Conservation (phyloP, 2,888 invertebrate genomes). For the Acronicta leporina region DNA sequence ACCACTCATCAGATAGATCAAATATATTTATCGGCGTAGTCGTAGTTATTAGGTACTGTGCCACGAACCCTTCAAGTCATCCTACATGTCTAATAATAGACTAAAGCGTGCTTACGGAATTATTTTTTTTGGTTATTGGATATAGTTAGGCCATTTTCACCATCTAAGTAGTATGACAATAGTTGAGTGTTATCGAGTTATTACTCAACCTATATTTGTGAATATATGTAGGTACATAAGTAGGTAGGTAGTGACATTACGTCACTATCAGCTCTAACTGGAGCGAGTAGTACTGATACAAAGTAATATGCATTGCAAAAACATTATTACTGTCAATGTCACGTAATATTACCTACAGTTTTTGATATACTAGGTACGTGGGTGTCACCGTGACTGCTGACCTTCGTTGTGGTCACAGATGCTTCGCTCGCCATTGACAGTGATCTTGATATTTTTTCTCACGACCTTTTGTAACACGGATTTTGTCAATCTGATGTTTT, state of each 20-base stretch:
- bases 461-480: constrained; percentile 62
- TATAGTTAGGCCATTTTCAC: too few species aligned
- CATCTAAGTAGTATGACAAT: too few species aligned
- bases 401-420: constrained; percentile 70
- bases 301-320: constrained; percentile 28
- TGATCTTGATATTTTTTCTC: constrained; percentile 83
- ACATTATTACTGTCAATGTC: constrained; percentile 40
- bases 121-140: too few species aligned
- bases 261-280: constrained; percentile 18
- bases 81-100: too few species aligned
- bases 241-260: not conserved
- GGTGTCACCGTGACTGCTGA: constrained; percentile 42
- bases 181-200: too few species aligned
- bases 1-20: too few species aligned
- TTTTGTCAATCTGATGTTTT: constrained; percentile 68
- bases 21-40: too few species aligned
- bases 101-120: too few species aligned
- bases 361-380: constrained; percentile 43
- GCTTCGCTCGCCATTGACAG: constrained; percentile 75
- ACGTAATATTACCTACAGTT: constrained; percentile 49
- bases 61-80: too few species aligned
- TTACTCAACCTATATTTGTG: too few species aligned
- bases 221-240: too few species aligned
- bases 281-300: constrained; percentile 11
- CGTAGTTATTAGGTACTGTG: too few species aligned